Evolutionary conservation across 2,113 vertebrate genomes (phyloP), one percentile per base, ranked within the genome.

Genomic region (Hiodon tergisus): DNA sequence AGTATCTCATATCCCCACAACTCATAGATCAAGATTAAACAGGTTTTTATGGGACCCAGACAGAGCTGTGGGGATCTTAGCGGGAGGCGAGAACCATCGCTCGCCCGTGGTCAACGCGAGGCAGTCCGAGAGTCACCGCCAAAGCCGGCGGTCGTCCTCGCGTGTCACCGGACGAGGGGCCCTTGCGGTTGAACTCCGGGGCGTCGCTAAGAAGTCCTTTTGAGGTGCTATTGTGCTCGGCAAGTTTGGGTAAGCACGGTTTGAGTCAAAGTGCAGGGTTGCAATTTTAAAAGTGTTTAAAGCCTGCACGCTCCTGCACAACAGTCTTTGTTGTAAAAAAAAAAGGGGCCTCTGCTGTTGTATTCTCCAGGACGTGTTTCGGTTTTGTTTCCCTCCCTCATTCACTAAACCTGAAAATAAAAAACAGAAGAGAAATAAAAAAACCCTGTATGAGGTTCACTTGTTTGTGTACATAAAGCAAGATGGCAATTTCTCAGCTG

Each of bases 21-120:
- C 85, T 76, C 88, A 86, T 87, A 87, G 87, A 89, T 90, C 88
- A 88, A 80, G 83, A 84, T 87, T 86, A 83, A 80, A 87, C 81
- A 82, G 80, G 76, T 60, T 75, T 60, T 61, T 77, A 55, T 79
- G 76, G 84, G 80, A 85, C 86, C 86, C 86, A 31, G 83, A 69
- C 77, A 84, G 82, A 81, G 84, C 87, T 84, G 54, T 7, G 31
- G 53, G 8, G 14, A n/a, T 62, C 14, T 48, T 14, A 59, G 13
- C 10, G 14, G 31, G 3, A 17, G 2, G 17, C 13, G 10, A 62
- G 14, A 3, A 31, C 31, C 31, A 2, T 31, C 31, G 31, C 31
- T 31, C 31, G 31, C 31, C 31, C 31, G 31, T 31, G 31, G 31
- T 31, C 31, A 31, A 31, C 31, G 31, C 31, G 31, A 31, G 1